Percentiles rank a stretch among this genome's conserved stretches.
Evolutionary conservation across 2,797 vertebrate genomes (phyloP).

Genomic region (Malurus leucopterus): DNA sequence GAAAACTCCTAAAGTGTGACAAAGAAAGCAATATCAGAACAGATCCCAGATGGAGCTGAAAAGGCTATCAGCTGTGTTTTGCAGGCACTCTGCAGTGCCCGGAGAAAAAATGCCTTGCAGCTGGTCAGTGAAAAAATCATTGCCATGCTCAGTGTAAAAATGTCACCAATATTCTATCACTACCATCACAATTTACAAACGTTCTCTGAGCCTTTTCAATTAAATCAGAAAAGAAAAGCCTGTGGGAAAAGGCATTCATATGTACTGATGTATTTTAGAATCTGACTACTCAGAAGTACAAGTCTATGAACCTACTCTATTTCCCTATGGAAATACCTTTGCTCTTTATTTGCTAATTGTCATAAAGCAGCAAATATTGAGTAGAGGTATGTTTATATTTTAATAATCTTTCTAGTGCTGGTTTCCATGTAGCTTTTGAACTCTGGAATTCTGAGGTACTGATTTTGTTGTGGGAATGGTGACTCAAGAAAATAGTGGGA

Average conservation of each 20-base stretch:
- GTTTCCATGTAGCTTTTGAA: background rate
- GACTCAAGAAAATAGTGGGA: background rate
- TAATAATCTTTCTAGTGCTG: background rate
- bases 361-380: background rate
- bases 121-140: conserved; percentile 30
- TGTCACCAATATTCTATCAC: background rate
- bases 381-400: background rate
- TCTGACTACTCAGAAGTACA: background rate
- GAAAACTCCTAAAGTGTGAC: background rate
- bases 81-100: background rate
- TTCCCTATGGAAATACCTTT: background rate
- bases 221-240: background rate
- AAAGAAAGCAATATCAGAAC: background rate
- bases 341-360: background rate
- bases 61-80: conserved; percentile 18
- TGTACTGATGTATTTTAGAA: background rate
- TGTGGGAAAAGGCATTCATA: background rate
- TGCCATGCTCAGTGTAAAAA: background rate
- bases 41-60: conserved; percentile 19
- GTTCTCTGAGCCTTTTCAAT: conserved; percentile 13
- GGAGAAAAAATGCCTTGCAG: background rate
- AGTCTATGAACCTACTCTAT: background rate
- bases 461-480: background rate
- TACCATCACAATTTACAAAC: background rate
- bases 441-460: background rate